phyloP scores from a whole-genome alignment of 2,888 invertebrate genomes.

The Chloroclysta siterata region DNA sequence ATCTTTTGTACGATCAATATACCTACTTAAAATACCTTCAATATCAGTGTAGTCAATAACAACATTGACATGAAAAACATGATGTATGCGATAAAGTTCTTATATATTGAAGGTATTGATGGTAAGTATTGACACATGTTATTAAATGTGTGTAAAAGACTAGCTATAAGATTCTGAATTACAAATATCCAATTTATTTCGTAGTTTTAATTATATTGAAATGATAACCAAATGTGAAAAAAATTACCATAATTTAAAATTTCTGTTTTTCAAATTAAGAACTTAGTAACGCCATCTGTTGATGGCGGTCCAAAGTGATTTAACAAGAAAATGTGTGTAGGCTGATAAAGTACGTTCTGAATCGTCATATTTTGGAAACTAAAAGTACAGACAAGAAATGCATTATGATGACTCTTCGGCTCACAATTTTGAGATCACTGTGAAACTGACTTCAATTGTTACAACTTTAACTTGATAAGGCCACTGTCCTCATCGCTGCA shows the following conservation, averaged over 20 bases:
- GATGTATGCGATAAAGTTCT: neutral
- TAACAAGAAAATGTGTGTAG: constrained; percentile 68
- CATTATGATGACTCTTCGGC: constrained; percentile 72
- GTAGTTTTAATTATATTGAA: too few species aligned
- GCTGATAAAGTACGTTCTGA: constrained; percentile 3
- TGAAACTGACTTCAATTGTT: constrained; percentile 58
- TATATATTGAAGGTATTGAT: neutral
- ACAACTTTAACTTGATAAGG: constrained; percentile 37
- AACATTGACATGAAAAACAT: neutral
- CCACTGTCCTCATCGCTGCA: constrained; percentile 14
- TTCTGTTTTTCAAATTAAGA: neutral
- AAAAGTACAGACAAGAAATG: constrained; percentile 62
- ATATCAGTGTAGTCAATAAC: neutral
- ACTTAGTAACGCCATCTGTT: constrained; percentile 36
- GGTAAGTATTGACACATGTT: neutral
- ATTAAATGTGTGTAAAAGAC: neutral
- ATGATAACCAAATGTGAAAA: too few species aligned
- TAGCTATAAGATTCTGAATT: too few species aligned
- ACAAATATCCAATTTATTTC: too few species aligned
- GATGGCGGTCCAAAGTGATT: constrained; percentile 37
- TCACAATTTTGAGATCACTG: constrained; percentile 81
- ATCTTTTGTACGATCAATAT: neutral
- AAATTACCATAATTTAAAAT: too few species aligned
- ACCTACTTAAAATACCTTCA: neutral
- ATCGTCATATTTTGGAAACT: constrained; percentile 49